A percentile compares a stretch with the other conserved stretches of the same genome.
phyloP scores from a whole-genome alignment of 2,113 vertebrate genomes.

The Arothron firmamentum region DNA sequence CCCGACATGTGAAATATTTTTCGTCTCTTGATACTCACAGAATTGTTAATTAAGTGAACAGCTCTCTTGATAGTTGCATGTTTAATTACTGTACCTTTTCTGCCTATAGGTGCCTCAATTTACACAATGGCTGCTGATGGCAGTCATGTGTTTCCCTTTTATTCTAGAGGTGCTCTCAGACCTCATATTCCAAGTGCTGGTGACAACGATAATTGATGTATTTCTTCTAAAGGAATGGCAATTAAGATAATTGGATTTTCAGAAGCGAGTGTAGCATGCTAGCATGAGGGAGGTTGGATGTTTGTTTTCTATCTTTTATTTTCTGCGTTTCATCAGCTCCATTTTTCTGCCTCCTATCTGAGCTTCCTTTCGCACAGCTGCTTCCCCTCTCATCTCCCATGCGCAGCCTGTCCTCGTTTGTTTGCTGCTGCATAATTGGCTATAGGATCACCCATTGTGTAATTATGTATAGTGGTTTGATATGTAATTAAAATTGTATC shows the following conservation, averaged over 20 bases:
- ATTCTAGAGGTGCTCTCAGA: slow-evolving; percentile 20
- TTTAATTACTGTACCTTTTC: slow-evolving; percentile 35
- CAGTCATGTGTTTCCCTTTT: slow-evolving; percentile 31
- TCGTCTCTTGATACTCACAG: not conserved
- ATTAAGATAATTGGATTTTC: slow-evolving; percentile 68
- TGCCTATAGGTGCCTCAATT: slow-evolving; percentile 3
- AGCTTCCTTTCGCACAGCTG: slow-evolving; percentile 41
- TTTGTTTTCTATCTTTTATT: slow-evolving; percentile 15
- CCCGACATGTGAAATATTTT: not conserved
- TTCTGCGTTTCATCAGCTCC: slow-evolving; percentile 13
- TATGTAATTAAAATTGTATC: slow-evolving; percentile 74
- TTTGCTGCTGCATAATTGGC: slow-evolving; percentile 69
- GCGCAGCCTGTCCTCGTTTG: slow-evolving; percentile 60
- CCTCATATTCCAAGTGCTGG: slow-evolving; percentile 30
- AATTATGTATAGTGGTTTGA: slow-evolving; percentile 72
- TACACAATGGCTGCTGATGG: slow-evolving; percentile 16
- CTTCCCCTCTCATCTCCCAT: slow-evolving; percentile 34
- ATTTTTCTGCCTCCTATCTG: slow-evolving; percentile 33
- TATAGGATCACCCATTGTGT: slow-evolving; percentile 74
- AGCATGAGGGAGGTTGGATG: slow-evolving; percentile 19
- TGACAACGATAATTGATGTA: slow-evolving; percentile 52
- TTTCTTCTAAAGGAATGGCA: slow-evolving; percentile 56
- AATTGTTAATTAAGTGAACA: slow-evolving; percentile 17
- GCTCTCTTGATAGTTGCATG: slow-evolving; percentile 18
- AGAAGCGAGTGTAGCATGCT: slow-evolving; percentile 48